Evolutionary conservation across 1,140 invertebrate species (phyloP).

Genomic region (Hylaeus volcanicus): DNA sequence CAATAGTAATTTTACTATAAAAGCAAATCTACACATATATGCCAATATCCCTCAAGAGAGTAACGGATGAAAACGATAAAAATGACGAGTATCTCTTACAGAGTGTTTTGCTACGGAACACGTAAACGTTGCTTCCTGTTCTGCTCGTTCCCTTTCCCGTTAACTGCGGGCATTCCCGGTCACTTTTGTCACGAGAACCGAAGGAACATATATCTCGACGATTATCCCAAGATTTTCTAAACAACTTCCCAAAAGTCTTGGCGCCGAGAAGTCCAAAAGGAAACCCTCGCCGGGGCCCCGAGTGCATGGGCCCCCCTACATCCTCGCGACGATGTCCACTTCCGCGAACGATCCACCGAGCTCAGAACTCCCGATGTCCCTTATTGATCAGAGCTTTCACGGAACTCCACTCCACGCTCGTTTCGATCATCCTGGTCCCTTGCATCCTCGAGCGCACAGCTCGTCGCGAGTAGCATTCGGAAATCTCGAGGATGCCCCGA

Average conservation of each 20-base stretch:
- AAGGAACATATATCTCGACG: neutral
- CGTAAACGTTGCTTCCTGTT: neutral
- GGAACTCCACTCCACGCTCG: conserved; percentile 35
- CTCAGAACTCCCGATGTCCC: conserved; percentile 48
- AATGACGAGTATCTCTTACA: neutral
- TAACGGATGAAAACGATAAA: neutral
- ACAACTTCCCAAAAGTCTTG: neutral
- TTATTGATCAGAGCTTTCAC: conserved; percentile 58
- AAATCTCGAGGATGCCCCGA: neutral
- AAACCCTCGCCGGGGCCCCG: conserved; percentile 58
- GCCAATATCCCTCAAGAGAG: too few species aligned
- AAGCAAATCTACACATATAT: too few species aligned
- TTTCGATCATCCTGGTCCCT: conserved; percentile 39
- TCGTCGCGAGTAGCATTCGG: conserved; percentile 10
- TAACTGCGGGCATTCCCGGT: neutral
- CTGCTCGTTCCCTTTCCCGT: neutral
- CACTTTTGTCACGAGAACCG: neutral
- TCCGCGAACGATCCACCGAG: conserved; percentile 36
- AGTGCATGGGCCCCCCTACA: conserved; percentile 53
- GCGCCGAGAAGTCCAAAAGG: neutral
- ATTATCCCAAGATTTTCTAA: neutral
- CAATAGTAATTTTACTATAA: too few species aligned
- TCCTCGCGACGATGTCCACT: conserved; percentile 39
- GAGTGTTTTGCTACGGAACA: neutral
- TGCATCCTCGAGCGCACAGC: conserved; percentile 39